A percentile compares a stretch with the other conserved stretches of the same genome.
These are phyloP conservation scores for Delphinapterus leucas DNA, from an alignment of 2,113 vertebrate genomes.

Conservation along the genomic window DNA sequence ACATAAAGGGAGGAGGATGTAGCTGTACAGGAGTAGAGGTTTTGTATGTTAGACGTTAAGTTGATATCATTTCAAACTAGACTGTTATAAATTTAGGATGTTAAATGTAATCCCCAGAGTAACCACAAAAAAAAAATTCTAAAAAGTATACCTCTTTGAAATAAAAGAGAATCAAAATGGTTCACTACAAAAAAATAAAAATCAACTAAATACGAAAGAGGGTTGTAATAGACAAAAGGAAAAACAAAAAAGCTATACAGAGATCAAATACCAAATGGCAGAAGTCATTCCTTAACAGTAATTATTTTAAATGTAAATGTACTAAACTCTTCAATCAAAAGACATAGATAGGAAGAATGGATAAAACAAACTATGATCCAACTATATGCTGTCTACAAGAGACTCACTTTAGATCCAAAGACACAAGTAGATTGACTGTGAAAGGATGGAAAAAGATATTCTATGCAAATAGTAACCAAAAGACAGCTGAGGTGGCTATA, in stretches of 20 bases:
- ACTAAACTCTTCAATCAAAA: neutral
- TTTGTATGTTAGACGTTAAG: neutral
- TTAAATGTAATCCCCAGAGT: neutral
- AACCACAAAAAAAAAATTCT: neutral
- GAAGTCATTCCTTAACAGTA: neutral
- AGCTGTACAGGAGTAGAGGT: neutral
- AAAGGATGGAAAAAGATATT: neutral
- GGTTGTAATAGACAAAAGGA: neutral
- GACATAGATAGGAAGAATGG: neutral
- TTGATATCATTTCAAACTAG: neutral
- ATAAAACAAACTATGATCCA: neutral
- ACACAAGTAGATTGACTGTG: neutral
- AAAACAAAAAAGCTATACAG: neutral
- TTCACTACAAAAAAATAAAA: neutral
- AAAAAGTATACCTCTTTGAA: neutral
- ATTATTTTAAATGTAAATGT: neutral
- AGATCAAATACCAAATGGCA: neutral
- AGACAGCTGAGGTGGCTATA: neutral
- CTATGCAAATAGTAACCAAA: neutral
- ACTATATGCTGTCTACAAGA: neutral
- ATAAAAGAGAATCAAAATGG: neutral
- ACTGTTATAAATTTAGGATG: neutral
- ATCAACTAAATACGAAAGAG: neutral
- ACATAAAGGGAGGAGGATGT: neutral
- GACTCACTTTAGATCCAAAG: neutral